phyloP scores from a whole-genome alignment of 2,113 vertebrate genomes.

The Octodon degus region DNA sequence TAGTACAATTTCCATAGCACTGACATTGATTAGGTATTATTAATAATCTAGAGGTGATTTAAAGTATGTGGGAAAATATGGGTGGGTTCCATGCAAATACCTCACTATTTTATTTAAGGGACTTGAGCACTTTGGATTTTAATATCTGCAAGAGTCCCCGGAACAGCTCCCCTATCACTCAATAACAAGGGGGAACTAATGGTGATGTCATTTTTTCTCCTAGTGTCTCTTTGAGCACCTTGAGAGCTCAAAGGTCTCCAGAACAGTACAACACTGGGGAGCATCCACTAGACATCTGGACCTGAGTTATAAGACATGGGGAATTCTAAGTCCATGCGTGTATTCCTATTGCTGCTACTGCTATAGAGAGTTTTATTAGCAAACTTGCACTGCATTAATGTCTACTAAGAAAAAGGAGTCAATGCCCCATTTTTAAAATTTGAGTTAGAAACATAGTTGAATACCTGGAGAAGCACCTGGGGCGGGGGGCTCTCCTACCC shows the following conservation, averaged over 20 bases:
- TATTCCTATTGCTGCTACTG: conserved; percentile 33
- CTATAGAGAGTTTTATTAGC: conserved; percentile 61
- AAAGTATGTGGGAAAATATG: background rate
- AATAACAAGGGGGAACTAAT: background rate
- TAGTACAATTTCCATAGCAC: background rate
- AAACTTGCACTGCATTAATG: conserved; percentile 58
- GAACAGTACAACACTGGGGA: conserved; percentile 67
- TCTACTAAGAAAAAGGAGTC: background rate
- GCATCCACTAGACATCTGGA: conserved; percentile 70
- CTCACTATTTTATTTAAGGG: background rate
- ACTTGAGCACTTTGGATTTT: background rate
- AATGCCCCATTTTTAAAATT: background rate
- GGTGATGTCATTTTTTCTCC: conserved; percentile 75
- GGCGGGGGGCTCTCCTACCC: background rate
- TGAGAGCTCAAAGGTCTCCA: conserved; percentile 63
- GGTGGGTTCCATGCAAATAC: background rate
- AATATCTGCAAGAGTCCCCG: background rate
- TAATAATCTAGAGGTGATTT: background rate
- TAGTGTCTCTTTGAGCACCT: background rate
- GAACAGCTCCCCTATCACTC: background rate
- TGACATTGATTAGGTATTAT: background rate
- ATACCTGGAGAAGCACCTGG: background rate
- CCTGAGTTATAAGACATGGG: conserved; percentile 53
- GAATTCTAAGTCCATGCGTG: conserved; percentile 70
- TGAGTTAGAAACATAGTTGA: background rate